A percentile compares a stretch with the other conserved stretches of the same genome.
Conservation (phyloP, 2,888 invertebrate genomes). For the Toxonevra muliebris region DNA sequence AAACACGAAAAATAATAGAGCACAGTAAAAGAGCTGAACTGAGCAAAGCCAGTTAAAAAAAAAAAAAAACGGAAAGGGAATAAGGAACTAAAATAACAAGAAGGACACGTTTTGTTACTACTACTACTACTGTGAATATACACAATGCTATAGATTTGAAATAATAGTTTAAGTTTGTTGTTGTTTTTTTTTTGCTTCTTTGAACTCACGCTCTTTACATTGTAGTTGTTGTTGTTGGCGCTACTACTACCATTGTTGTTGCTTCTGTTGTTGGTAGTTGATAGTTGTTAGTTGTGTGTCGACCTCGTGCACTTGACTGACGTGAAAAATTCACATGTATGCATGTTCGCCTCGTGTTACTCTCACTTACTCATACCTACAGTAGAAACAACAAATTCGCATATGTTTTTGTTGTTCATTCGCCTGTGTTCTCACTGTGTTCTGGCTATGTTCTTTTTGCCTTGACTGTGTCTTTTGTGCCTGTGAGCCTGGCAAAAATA, state of each 20-base stretch:
- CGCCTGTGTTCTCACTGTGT: slow-evolving; percentile 53
- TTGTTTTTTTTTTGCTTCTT: too few relatives aligned
- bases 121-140: too few relatives aligned
- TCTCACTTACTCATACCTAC: slow-evolving; percentile 4
- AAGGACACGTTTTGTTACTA: too few relatives aligned
- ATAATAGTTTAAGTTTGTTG: too few relatives aligned
- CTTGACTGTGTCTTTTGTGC: slow-evolving; percentile 22
- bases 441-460: slow-evolving; percentile 31
- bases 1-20: too few relatives aligned
- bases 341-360: neutral
- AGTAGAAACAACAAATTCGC: neutral
- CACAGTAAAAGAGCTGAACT: too few relatives aligned
- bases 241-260: slow-evolving; percentile 17
- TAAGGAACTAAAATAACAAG: too few relatives aligned
- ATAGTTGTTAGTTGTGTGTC: slow-evolving; percentile 31
- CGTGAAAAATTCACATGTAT: slow-evolving; percentile 42
- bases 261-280: neutral
- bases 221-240: neutral
- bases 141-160: too few relatives aligned
- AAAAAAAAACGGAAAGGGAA: too few relatives aligned
- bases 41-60: too few relatives aligned
- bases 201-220: too few relatives aligned
- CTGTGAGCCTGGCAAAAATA: neutral
- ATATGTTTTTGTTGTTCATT: neutral
- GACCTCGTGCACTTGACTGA: slow-evolving; percentile 44